Evolutionary conservation across 2,888 invertebrate genomes (phyloP), one percentile per base, ranked within the genome.

Genomic region (Dryocosmus kuriphilus): DNA sequence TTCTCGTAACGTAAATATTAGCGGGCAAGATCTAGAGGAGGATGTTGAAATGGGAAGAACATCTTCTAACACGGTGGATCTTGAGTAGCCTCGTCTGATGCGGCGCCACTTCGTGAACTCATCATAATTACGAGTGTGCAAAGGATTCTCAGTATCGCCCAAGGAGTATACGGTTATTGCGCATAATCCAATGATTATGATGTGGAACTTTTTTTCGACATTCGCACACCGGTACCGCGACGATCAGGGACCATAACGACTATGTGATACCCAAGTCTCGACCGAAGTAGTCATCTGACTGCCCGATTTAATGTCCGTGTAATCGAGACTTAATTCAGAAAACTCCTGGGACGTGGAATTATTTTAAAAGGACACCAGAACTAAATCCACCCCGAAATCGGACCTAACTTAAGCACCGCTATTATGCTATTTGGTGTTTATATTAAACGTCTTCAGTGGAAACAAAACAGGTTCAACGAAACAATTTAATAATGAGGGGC

Each of bases 141-240:
- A 35, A 32, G 67, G 76, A 76, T 71, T 77, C 78, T 57, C 74
- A 51, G 55, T 75, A 78, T 80, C 63, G 78, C 78, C 74, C 74
- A 78, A 76, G 75, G 77, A 74, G 76, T 62, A 80, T 75, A 76
- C 67, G 76, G 79, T 57, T 57, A 57, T 79, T 79, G 77, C 78
- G 77, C 74, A 78, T 80, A 76, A 80, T 78, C 74, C 51, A 65
- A 71, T 55, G 76, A 80, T 80, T 80, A 76, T 75, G 55, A 75
- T 57, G 62, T 63, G 41, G 41, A 27, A 46, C 24, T 32, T 75
- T 80, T 79, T 80, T 80, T 78, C n/a, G 32, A 57, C 55, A 61
- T 67, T 78, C 60, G 77, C 74, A 80, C 76, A 77, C 38, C 24
- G 75, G 71, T 74, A 78, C 78, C 73, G 51, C 61, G 80, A 77